These are phyloP conservation scores for Apamea sordens DNA, from an alignment of 2,888 invertebrate genomes.

Conservation along the genomic window DNA sequence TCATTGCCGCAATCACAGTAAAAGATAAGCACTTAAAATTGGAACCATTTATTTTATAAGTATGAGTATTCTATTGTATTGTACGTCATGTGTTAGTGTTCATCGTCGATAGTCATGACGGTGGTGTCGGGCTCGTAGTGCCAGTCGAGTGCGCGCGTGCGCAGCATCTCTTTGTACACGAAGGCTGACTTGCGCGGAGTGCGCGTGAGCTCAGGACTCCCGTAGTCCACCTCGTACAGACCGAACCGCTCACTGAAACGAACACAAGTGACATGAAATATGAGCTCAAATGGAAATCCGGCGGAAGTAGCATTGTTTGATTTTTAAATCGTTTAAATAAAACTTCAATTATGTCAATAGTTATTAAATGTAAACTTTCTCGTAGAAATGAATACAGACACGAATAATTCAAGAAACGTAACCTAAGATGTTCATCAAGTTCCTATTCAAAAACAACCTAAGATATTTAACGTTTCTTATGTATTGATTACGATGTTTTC, in stretches of 20 bases:
- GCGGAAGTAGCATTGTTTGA: background rate
- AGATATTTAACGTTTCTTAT: background rate
- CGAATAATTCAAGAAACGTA: too few species aligned
- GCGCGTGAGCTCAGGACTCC: constrained; percentile 70
- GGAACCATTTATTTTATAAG: constrained; percentile 9
- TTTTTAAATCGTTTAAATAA: background rate
- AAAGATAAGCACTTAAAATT: background rate
- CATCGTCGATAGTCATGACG: constrained; percentile 72
- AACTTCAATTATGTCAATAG: background rate
- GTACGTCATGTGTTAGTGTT: constrained; percentile 59
- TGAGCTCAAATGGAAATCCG: background rate
- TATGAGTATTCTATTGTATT: background rate
- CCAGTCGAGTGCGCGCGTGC: constrained; percentile 68
- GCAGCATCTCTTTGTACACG: constrained; percentile 73
- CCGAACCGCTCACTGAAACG: constrained; percentile 74
- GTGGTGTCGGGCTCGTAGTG: constrained; percentile 68
- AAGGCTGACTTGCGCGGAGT: constrained; percentile 76
- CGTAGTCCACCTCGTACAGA: constrained; percentile 75
- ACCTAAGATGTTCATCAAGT: background rate
- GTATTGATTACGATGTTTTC: background rate
- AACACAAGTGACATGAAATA: background rate
- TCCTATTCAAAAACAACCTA: background rate
- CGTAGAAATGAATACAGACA: too few species aligned
- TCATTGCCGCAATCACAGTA: background rate
- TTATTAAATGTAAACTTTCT: background rate